Evolutionary conservation across 1,140 invertebrate genomes (phyloP).

Genomic region (Drosophila watanabei): DNA sequence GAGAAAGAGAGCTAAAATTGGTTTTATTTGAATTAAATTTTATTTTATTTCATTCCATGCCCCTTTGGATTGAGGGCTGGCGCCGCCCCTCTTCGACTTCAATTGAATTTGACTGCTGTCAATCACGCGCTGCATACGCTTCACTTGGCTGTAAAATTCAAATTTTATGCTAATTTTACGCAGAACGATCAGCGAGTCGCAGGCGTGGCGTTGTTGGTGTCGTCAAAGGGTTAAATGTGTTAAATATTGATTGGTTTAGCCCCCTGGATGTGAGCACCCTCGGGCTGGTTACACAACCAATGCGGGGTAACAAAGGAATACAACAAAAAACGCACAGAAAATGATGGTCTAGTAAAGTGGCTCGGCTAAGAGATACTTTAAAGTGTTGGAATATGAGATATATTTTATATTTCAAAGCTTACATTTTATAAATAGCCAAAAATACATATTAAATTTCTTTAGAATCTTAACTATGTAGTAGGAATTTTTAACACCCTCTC

Average conservation of each 20-base stretch:
- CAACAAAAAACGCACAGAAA: constrained; percentile 7
- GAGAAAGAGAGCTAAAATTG: constrained; percentile 52
- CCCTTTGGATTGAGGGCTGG: neutral
- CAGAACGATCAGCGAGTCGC: constrained; percentile 71
- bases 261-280: constrained; percentile 37
- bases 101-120: constrained; percentile 84
- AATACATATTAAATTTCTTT: neutral
- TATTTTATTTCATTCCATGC: constrained; percentile 76
- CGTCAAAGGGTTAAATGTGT: constrained; percentile 78
- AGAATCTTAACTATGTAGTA: neutral
- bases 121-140: constrained; percentile 83
- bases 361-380: neutral
- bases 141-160: constrained; percentile 82
- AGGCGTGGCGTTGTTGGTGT: constrained; percentile 29
- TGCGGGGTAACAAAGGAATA: constrained; percentile 23
- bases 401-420: neutral
- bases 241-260: constrained; percentile 81
- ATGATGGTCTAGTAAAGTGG: neutral
- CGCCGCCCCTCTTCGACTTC: constrained; percentile 53
- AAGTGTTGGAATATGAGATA: neutral
- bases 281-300: constrained; percentile 3
- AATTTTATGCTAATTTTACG: constrained; percentile 84
- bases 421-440: neutral
- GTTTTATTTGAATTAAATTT: constrained; percentile 84
- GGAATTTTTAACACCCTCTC: neutral